Evolutionary conservation across 2,888 invertebrate genomes (phyloP).

Genomic region (Drosophila tripunctata): DNA sequence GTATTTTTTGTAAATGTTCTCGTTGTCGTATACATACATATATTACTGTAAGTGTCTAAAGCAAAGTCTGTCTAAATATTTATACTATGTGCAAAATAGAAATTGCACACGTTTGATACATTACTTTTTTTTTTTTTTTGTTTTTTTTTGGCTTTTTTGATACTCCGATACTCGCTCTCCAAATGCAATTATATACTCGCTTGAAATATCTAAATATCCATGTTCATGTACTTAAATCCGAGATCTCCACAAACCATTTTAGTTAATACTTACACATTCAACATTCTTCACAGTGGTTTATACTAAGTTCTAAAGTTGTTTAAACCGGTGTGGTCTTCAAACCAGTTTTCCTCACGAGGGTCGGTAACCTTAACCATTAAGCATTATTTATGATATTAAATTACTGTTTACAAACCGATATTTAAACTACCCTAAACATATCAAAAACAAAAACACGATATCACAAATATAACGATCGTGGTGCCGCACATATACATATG

Average conservation of each 20-base stretch:
- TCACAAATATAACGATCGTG: constrained; percentile 24
- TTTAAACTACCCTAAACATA: constrained; percentile 55
- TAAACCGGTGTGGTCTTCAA: constrained; percentile 7
- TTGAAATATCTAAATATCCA: constrained; percentile 10
- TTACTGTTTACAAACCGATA: constrained; percentile 50
- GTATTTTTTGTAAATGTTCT: constrained; percentile 32
- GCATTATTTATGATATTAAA: constrained; percentile 76
- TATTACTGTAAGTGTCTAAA: constrained; percentile 46
- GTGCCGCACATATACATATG: constrained; percentile 34
- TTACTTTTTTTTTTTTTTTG: no score
- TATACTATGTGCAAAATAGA: constrained; percentile 24
- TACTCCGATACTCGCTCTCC: constrained; percentile 66
- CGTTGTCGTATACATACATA: constrained; percentile 29
- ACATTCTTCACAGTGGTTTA: constrained; percentile 16
- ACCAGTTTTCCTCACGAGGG: constrained; percentile 34
- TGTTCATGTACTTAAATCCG: constrained; percentile 57
- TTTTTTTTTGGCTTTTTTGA: constrained; percentile 68
- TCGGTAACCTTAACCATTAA: constrained; percentile 68
- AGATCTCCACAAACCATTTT: constrained; percentile 57
- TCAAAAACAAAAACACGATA: constrained; percentile 28
- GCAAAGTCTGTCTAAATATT: constrained; percentile 50
- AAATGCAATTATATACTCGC: constrained; percentile 47
- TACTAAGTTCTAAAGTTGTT: constrained; percentile 34
- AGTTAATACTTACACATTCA: no score
- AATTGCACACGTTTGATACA: constrained; percentile 56